Percentiles rank a stretch among this genome's conserved stretches.
Evolutionary conservation across 2,113 vertebrate species (phyloP).

Genomic region (Notarius lentiginosus): DNA sequence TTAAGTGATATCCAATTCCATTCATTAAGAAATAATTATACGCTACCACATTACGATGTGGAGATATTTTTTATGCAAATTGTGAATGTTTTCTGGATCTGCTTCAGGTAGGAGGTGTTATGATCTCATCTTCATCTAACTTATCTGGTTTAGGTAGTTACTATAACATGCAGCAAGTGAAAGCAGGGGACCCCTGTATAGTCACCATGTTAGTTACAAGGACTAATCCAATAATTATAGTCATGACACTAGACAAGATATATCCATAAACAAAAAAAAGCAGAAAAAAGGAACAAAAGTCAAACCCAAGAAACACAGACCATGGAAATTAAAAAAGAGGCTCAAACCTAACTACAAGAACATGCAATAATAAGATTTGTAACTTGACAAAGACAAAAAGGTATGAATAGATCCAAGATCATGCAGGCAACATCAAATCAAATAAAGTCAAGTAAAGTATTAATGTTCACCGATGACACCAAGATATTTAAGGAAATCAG

Average conservation of each 20-base stretch:
- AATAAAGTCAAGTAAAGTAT: no score
- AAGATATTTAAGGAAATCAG: no score
- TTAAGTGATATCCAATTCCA: conserved; percentile 3
- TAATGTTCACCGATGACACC: no score
- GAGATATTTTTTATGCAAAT: not conserved
- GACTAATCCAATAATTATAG: not conserved
- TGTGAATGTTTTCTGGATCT: not conserved
- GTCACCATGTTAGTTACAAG: not conserved
- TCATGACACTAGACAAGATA: not conserved
- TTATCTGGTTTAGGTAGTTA: not conserved
- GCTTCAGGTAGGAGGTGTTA: not conserved
- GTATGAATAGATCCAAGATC: not conserved
- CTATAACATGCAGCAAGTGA: not conserved
- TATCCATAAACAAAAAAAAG: not conserved
- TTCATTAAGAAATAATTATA: conserved; percentile 21
- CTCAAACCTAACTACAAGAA: not conserved
- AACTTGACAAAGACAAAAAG: not conserved
- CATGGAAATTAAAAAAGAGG: not conserved
- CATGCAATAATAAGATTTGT: not conserved
- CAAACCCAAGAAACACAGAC: not conserved
- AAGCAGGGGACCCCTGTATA: not conserved
- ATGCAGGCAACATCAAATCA: not conserved
- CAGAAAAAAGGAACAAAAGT: not conserved
- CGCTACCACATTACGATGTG: not conserved
- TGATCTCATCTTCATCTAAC: not conserved